These are phyloP conservation scores for Caenorhabditis sp. DNA, from an alignment of 2,888 invertebrate genomes.

Conservation along the genomic window DNA sequence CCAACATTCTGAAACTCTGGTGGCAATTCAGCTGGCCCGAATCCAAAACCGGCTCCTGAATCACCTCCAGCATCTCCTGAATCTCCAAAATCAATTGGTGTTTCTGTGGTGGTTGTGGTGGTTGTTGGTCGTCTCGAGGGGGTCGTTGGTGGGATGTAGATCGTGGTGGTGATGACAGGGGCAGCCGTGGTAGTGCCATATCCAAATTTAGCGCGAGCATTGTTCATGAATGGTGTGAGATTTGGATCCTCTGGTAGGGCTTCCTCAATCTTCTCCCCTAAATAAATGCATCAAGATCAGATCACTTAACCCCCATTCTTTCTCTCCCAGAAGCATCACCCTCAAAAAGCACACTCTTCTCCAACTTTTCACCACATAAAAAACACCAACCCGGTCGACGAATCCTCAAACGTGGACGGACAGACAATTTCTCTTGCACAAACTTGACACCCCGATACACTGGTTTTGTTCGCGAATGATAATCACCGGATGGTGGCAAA, in stretches of 20 bases:
- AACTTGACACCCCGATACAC: slow-evolving; percentile 57
- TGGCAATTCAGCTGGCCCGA: slow-evolving; percentile 57
- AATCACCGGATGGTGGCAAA: slow-evolving; percentile 45
- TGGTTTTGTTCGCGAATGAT: slow-evolving; percentile 55
- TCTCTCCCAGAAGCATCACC: not conserved
- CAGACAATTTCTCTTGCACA: slow-evolving; percentile 61
- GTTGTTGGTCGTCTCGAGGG: slow-evolving; percentile 45
- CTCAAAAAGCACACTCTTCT: not conserved
- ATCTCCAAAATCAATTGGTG: slow-evolving; percentile 30
- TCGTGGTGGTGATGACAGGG: slow-evolving; percentile 24
- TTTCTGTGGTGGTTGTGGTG: slow-evolving; percentile 43
- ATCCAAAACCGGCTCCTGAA: slow-evolving; percentile 49
- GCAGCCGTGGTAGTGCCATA: slow-evolving; percentile 30
- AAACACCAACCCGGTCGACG: slow-evolving; percentile 62
- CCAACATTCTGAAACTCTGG: slow-evolving; percentile 56
- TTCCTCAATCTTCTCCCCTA: slow-evolving; percentile 28
- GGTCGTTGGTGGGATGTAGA: slow-evolving; percentile 43
- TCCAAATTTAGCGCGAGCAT: slow-evolving; percentile 49
- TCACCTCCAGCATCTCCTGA: slow-evolving; percentile 20
- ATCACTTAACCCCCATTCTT: not conserved
- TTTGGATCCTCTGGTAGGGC: slow-evolving; percentile 47
- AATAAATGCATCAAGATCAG: slow-evolving; percentile 6
- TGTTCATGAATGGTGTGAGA: slow-evolving; percentile 57
- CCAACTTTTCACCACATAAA: not conserved
- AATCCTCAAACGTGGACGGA: slow-evolving; percentile 66